Base-by-base conservation (phyloP, 2,113 vertebrate genomes). In the Chinchilla lanigera region DNA sequence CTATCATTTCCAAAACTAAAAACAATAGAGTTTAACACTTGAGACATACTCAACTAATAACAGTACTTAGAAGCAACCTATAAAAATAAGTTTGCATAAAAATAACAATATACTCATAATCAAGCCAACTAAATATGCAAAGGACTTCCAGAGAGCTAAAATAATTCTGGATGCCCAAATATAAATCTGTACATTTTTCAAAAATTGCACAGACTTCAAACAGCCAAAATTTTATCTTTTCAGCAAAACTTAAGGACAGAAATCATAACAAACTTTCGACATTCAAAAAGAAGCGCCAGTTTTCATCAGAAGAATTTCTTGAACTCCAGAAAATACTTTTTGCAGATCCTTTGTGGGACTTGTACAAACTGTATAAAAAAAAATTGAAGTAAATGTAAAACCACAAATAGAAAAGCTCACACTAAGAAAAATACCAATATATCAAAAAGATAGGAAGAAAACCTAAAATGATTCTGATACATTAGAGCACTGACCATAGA, bases 221-320 rank as follows among this genome's bases (percentile, higher is more conserved):
- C 60, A 85, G 50, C 73, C 6, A 73, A 93, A 73, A 84, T 50
- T 41, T 14, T 54, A 87, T 44, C 22, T 89, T 80, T 91, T 71
- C 41, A 60, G 26, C 3, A 95, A 91, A 94, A 85, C 35, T 73
- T n/a, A 22, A 94, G 87, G 52, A 82, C 4, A 95, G 30, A 63
- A 33, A 92, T 35, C 50, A 71, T 26, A 94, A 61, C 9, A 83
- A 83, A 73, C 30, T 84, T 96, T 33, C 85, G 30, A 85, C 56
- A 56, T 44, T 82, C 19, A 90, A 90, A 87, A 80, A 50, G 60
- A 69, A 87, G 77, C 84, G 24, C 7, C 20, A 69, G 2, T 93
- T 84, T 75, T 17, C 4, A 28, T 69, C 17, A 38, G 38, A 88
- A 90, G 1, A 83, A 78, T 67, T 92, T 77, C n/a, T 69, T 82